Evolutionary conservation across 30 jellyfish, hydroid and myxozoan genomes (phyloP).

Genomic region (Chrysaora quinquecirrha): DNA sequence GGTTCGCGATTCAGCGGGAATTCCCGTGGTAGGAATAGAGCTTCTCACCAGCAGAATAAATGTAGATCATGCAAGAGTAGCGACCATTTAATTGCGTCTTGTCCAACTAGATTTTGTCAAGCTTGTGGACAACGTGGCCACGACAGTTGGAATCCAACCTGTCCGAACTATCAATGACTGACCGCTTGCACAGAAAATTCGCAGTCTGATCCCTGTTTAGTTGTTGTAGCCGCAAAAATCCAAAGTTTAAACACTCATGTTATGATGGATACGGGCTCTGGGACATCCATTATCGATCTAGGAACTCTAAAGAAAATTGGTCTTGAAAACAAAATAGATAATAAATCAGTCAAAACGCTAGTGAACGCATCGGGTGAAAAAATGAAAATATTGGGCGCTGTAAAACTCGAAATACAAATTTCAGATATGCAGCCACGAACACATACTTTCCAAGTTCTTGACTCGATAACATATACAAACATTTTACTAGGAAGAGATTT

Average conservation of each 20-base stretch:
- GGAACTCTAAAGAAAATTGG: constrained; percentile 53
- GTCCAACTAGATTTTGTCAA: constrained; percentile 73
- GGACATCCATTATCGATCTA: constrained; percentile 38
- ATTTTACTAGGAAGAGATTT: constrained; percentile 36
- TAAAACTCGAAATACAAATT: background rate
- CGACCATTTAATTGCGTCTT: constrained; percentile 43
- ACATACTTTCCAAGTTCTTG: constrained; percentile 39
- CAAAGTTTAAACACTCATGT: constrained; percentile 39
- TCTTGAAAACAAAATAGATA: constrained; percentile 27
- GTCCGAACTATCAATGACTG: constrained; percentile 68
- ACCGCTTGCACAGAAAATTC: constrained; percentile 30
- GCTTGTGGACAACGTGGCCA: constrained; percentile 83
- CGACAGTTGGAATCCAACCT: constrained; percentile 43
- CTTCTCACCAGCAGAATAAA: constrained; percentile 54
- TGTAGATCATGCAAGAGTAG: constrained; percentile 56
- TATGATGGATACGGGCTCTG: constrained; percentile 55
- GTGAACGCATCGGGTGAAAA: constrained; percentile 63
- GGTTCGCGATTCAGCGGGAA: constrained; percentile 20
- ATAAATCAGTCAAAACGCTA: constrained; percentile 27
- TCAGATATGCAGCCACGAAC: constrained; percentile 34
- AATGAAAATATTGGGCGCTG: constrained; percentile 50
- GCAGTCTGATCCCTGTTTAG: constrained; percentile 17
- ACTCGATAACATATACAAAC: constrained; percentile 10
- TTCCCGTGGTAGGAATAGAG: constrained; percentile 18
- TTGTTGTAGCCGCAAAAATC: constrained; percentile 51